Evolutionary conservation across 2,113 vertebrate genomes (phyloP), one percentile per base, ranked within the genome.

Genomic region (Prinia subflava): DNA sequence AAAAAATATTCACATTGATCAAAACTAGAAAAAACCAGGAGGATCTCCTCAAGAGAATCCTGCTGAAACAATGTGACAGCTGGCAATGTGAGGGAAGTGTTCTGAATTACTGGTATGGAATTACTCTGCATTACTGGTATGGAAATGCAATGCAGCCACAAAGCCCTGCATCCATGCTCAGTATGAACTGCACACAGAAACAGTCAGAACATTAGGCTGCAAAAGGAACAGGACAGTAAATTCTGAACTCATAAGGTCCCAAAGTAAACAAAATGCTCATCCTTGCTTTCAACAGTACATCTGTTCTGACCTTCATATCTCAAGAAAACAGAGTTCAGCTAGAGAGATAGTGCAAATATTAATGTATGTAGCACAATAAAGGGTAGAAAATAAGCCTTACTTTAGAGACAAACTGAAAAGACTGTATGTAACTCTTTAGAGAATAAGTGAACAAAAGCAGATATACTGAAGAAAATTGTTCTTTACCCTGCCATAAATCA

Each of bases 111-210:
- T 6, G 5, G 12, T 10, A 53, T 57, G 64, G 50, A 87, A 92
- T n/a, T n/a, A n/a, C n/a, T 64, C n/a, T 33, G 44, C 23, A 41
- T 55, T 85, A 31, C 7, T 6, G 5, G 12, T 10, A 53, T 57
- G 64, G 50, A 87, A 92, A 84, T 25, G 30, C 28, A 90, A 39
- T 28, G 20, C 25, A 81, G 44, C 22, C 64, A 70, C 31, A 84
- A 87, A 83, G n/a, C 35, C 2, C 6, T 0, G 1, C 0, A 0
- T 55, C 12, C 3, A 2, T 78, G 47, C 22, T 78, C 42, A 35
- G 7, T 24, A 19, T 19, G 47, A 67, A 50, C 13, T 69, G 28
- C 37, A 52, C 50, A 31, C n/a, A 83, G 75, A 62, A 88, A 70
- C 16, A 67, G 35, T 16, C 33, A 93, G 74, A 90, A 68, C 20